phyloP scores from a whole-genome alignment of 2,113 vertebrate species.

The Camelus bactrianus region DNA sequence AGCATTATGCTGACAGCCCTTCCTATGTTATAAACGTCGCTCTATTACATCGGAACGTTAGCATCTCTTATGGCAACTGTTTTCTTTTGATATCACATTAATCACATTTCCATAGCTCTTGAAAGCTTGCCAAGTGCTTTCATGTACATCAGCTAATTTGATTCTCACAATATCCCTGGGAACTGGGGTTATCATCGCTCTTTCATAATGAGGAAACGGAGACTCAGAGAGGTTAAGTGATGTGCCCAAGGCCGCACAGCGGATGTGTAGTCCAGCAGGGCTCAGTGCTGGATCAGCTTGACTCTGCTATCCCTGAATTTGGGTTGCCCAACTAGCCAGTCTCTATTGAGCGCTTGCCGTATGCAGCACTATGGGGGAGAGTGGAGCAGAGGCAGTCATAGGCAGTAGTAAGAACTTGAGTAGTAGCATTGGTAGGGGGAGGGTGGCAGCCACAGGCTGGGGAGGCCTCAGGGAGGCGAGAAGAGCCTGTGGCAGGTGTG shows the following conservation, averaged over 20 bases:
- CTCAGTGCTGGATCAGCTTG: rapidly evolving
- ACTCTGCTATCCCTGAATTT: neutral
- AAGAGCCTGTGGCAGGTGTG: neutral
- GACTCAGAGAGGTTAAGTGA: neutral
- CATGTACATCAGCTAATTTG: neutral
- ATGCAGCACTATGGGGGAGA: neutral
- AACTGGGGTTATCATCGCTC: neutral
- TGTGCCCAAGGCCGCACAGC: neutral
- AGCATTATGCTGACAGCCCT: neutral
- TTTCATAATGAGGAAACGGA: neutral
- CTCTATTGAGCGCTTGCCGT: neutral
- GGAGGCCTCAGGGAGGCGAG: neutral
- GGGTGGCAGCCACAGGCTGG: neutral
- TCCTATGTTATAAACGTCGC: rapidly evolving
- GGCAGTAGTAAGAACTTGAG: neutral
- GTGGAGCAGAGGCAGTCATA: no score
- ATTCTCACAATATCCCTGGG: neutral
- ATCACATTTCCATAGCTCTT: neutral
- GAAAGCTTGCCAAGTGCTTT: neutral
- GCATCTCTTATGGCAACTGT: neutral
- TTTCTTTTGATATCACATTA: neutral
- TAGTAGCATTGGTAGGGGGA: neutral
- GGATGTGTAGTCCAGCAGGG: neutral
- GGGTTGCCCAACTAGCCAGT: neutral
- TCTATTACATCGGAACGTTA: neutral